Percentiles rank a stretch among this genome's conserved stretches.
These are phyloP conservation scores for Ascaphus truei DNA, from an alignment of 2,113 vertebrate species.

Conservation along the genomic window DNA sequence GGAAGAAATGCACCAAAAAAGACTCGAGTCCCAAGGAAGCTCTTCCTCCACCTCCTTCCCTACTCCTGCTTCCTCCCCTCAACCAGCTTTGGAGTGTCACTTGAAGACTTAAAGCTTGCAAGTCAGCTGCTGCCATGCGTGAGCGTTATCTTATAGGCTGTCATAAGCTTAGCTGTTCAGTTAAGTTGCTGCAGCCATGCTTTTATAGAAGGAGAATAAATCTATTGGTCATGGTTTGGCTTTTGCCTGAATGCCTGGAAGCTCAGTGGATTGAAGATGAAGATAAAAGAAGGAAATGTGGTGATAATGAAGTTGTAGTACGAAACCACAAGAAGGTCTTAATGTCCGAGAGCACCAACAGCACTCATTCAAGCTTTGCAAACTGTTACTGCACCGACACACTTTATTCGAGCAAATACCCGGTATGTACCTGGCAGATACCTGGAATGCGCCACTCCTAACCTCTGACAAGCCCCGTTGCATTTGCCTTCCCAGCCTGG, in stretches of 20 bases:
- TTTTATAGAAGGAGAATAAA: constrained; percentile 24
- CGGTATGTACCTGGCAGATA: too few species aligned
- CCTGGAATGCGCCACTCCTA: too few species aligned
- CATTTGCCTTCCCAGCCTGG: too few species aligned
- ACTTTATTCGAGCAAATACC: too few species aligned
- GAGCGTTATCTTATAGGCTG: constrained; percentile 35
- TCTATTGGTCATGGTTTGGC: constrained; percentile 32
- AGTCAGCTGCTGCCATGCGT: neutral
- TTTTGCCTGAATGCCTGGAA: constrained; percentile 37
- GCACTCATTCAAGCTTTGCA: constrained; percentile 43
- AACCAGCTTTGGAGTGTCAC: constrained; percentile 32
- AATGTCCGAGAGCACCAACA: constrained; percentile 23
- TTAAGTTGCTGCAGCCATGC: constrained; percentile 39
- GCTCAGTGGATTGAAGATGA: constrained; percentile 31
- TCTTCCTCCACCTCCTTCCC: constrained; percentile 29
- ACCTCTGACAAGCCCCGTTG: too few species aligned
- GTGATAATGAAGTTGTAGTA: neutral
- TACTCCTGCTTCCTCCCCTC: constrained; percentile 43
- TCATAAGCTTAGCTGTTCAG: constrained; percentile 25
- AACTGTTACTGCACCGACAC: too few species aligned
- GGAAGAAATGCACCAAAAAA: constrained; percentile 85
- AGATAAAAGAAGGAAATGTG: constrained; percentile 7
- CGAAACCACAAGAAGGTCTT: constrained; percentile 3
- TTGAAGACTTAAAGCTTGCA: constrained; percentile 48
- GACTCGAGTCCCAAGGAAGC: constrained; percentile 54